Evolutionary conservation across 2,888 invertebrate genomes (phyloP), one percentile per base, ranked within the genome.

Genomic region (Cephonodes hylas): DNA sequence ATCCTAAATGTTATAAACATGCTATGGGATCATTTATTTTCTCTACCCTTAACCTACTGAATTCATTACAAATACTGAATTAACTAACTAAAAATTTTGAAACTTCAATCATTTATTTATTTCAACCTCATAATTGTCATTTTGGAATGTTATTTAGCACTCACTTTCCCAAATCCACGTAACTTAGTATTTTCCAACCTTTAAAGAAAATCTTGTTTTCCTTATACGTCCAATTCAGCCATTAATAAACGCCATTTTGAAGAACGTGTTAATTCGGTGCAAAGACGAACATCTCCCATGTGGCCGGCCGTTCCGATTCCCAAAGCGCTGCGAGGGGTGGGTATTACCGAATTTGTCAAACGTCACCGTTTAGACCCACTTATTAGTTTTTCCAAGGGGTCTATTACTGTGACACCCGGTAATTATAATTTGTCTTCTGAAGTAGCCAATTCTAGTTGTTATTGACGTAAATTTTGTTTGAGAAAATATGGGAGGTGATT

Each of bases 271-370:
- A 63, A 56, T 57, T 38, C 44, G 23, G 20, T 27, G 74, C 77
- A 78, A 73, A 68, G 72, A 75, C 75, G 78, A 79, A n/a, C n/a
- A n/a, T 77, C 78, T 77, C 79, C 75, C 77, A 73, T 75, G 77
- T 72, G 73, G 65, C 56, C 20, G 66, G 65, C 62, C 66, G 63
- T 64, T 66, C 63, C 59, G 58, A 57, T 62, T 60, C 65, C 66
- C 67, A 63, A 64, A 69, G 69, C 69, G 67, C 65, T 60, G 5
- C 62, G 72, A 75, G 76, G 75, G 74, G 75, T 68, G 62, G 80
- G 83, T 84, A 91, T 91, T 90, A 89, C 88, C 89, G 88, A 89
- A 91, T 91, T 91, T 91, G 90, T 91, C 91, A 91, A 88, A 81
- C 88, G 91, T 91, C 91, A 89, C 76, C 80, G 79, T 67, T 25